These are phyloP conservation scores for Peribatodes rhomboidaria DNA, from an alignment of 2,888 invertebrate species.

Conservation along the genomic window DNA sequence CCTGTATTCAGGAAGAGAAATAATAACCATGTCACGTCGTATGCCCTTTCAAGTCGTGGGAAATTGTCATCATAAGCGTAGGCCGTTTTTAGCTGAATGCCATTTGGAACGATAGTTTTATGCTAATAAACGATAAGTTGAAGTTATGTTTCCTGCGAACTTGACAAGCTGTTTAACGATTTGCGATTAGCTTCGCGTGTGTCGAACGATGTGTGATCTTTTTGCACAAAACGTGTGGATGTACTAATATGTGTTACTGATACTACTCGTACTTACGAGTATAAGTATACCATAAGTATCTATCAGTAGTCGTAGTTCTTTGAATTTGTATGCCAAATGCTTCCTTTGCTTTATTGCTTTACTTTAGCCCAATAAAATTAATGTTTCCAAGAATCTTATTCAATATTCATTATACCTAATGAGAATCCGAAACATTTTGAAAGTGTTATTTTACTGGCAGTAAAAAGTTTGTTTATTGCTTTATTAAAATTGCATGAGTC, in stretches of 20 bases:
- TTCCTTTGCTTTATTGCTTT: too few relatives aligned
- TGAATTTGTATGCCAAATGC: not conserved
- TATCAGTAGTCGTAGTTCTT: constrained; percentile 6
- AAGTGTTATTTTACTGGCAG: too few relatives aligned
- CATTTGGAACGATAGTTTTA: constrained; percentile 24
- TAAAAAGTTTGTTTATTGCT: too few relatives aligned
- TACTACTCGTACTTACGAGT: too few relatives aligned
- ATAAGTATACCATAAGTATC: too few relatives aligned
- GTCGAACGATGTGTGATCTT: not conserved
- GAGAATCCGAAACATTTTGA: too few relatives aligned
- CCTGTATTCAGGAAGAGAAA: not conserved
- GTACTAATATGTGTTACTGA: not conserved
- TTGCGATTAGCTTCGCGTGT: constrained; percentile 10
- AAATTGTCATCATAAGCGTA: constrained; percentile 35
- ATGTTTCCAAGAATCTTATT: too few relatives aligned
- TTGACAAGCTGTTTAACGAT: constrained; percentile 5
- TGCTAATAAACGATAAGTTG: constrained; percentile 24
- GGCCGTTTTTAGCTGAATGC: constrained; percentile 21
- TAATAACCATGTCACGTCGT: constrained; percentile 38
- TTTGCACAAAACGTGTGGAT: not conserved
- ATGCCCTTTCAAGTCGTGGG: constrained; percentile 38
- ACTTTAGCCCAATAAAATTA: too few relatives aligned
- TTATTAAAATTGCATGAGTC: too few relatives aligned
- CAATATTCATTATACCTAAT: too few relatives aligned
- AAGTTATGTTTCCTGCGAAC: constrained; percentile 31